These are phyloP conservation scores for Tretioscincus oriximinensis DNA, from an alignment of 2,113 vertebrate genomes.

Conservation along the genomic window DNA sequence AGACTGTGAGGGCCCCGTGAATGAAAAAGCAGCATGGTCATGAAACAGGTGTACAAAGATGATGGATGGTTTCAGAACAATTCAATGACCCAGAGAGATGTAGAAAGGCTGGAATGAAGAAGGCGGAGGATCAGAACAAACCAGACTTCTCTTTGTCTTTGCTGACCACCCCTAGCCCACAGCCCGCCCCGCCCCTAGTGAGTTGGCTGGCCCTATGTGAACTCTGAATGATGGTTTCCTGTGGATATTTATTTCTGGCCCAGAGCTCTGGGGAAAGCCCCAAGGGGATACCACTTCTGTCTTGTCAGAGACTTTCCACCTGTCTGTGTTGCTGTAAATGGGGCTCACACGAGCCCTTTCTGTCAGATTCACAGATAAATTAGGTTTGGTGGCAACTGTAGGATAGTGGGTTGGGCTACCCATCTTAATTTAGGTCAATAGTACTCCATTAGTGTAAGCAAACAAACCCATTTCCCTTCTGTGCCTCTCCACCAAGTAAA, in stretches of 20 bases:
- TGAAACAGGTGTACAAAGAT: background rate
- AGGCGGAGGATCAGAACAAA: background rate
- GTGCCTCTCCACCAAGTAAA: too few species aligned
- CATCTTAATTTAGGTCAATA: background rate
- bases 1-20: background rate
- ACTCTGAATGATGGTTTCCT: slow-evolving; percentile 4
- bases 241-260: slow-evolving; percentile 23
- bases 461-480: background rate
- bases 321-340: background rate
- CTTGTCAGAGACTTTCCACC: slow-evolving; percentile 2
- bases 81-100: background rate
- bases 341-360: too few species aligned
- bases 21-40: background rate
- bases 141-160: background rate
- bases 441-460: background rate
- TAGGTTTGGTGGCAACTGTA: background rate
- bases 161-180: background rate
- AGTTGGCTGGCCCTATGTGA: slow-evolving; percentile 3
- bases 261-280: slow-evolving; percentile 1
- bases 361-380: background rate
- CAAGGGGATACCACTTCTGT: background rate
- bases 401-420: background rate
- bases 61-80: background rate
- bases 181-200: background rate
- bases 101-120: background rate